Evolutionary conservation across 2,888 invertebrate genomes (phyloP).

Genomic region (Stenchaetothrips biformis): DNA sequence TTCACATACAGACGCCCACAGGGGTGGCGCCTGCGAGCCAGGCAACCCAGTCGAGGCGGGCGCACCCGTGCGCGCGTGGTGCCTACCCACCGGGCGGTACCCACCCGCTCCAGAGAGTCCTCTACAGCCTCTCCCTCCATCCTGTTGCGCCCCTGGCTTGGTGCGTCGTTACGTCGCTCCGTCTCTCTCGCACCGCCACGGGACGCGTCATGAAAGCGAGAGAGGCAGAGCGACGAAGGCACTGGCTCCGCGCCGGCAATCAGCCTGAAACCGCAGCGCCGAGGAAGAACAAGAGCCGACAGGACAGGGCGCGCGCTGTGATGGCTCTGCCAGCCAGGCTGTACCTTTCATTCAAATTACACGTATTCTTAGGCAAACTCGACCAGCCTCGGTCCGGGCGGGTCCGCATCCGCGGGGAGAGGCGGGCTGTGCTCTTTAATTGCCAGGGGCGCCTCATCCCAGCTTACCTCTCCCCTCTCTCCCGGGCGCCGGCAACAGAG

Average conservation of each 20-base stretch:
- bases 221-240: too few relatives aligned
- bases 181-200: too few relatives aligned
- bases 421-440: slow-evolving; percentile 26
- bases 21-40: not conserved
- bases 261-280: not conserved
- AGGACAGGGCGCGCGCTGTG: not conserved
- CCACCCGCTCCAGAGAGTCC: not conserved
- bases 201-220: too few relatives aligned
- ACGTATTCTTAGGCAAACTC: slow-evolving; percentile 37
- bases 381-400: not conserved
- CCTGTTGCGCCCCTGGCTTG: too few relatives aligned
- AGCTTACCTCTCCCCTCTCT: slow-evolving; percentile 33
- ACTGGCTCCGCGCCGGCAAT: not conserved
- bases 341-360: slow-evolving; percentile 37
- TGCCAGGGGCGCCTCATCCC: slow-evolving; percentile 32
- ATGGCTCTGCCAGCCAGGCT: not conserved
- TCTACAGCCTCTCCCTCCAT: too few relatives aligned
- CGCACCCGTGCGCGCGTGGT: not conserved
- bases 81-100: not conserved
- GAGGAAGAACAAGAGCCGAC: not conserved
- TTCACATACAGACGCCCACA: too few relatives aligned
- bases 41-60: not conserved
- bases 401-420: not conserved
- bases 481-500: not conserved
- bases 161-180: too few relatives aligned